Percentiles rank a stretch among this genome's conserved stretches.
Conservation (phyloP, 2,888 invertebrate species). For the Synanthedon andrenaeformis region DNA sequence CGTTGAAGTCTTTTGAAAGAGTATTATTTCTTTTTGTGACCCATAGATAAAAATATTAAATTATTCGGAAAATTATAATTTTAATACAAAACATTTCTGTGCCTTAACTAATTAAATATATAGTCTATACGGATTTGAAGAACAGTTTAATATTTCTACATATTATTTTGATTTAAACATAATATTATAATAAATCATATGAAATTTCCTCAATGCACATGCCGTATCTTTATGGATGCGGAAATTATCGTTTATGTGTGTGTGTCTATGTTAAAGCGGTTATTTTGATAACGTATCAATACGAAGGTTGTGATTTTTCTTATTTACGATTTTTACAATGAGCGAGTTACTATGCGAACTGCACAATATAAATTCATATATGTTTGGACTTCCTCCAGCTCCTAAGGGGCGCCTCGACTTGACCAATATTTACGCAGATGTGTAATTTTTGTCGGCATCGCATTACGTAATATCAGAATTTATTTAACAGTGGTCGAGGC, state of each 20-base stretch:
- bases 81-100: not conserved
- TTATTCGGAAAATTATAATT: not conserved
- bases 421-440: constrained; percentile 64
- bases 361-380: not conserved
- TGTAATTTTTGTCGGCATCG: constrained; percentile 30
- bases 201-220: too few species aligned
- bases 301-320: too few species aligned
- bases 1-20: constrained; percentile 63
- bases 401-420: constrained; percentile 14
- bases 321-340: too few species aligned
- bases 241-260: too few species aligned
- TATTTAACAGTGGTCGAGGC: constrained; percentile 28
- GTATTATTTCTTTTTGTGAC: constrained; percentile 9
- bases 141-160: too few species aligned
- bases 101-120: not conserved
- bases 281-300: too few species aligned
- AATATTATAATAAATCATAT: too few species aligned
- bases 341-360: not conserved
- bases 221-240: too few species aligned
- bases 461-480: constrained; percentile 50
- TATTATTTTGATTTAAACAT: too few species aligned
- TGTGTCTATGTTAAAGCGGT: too few species aligned
- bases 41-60: not conserved
- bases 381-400: not conserved
- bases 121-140: not conserved